These are phyloP conservation scores for Hippasteria phrygiana DNA, from an alignment of 53 echinoderm and acorn worm genomes.

Conservation along the genomic window DNA sequence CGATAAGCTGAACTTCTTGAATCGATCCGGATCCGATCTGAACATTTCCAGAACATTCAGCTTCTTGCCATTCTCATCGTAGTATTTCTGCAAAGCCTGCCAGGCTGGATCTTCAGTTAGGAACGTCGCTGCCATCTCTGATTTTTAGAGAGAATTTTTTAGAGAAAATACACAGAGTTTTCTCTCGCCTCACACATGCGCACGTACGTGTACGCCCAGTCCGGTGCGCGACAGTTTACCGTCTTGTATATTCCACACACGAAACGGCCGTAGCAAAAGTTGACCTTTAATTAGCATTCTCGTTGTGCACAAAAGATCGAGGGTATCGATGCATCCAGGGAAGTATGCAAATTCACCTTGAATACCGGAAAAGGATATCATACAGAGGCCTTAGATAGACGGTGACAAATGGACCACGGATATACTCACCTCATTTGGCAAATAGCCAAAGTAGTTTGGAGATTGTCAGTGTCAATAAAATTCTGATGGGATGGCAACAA, in stretches of 20 bases:
- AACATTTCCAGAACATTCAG: conserved; percentile 79
- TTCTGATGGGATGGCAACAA: too few species aligned
- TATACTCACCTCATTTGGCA: too few species aligned
- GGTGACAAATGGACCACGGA: too few species aligned
- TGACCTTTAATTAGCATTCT: too few species aligned
- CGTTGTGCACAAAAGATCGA: neutral
- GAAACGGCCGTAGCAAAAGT: neutral
- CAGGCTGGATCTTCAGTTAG: conserved; percentile 84
- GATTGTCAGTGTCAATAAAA: too few species aligned
- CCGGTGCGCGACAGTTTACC: neutral
- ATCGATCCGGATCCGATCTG: conserved; percentile 75
- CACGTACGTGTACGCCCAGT: neutral
- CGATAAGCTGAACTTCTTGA: conserved; percentile 87
- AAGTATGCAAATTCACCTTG: neutral
- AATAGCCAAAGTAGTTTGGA: too few species aligned
- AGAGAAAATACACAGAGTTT: neutral
- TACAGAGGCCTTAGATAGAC: too few species aligned
- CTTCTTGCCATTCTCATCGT: conserved; percentile 69
- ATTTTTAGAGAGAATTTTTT: neutral
- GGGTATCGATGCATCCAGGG: neutral
- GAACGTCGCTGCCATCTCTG: conserved; percentile 71
- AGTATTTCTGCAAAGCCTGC: conserved; percentile 75
- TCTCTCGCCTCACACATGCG: neutral
- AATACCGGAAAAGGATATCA: too few species aligned
- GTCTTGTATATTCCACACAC: neutral